phyloP scores from a whole-genome alignment of 2,797 vertebrate genomes.

The Mionectes olivaceus region DNA sequence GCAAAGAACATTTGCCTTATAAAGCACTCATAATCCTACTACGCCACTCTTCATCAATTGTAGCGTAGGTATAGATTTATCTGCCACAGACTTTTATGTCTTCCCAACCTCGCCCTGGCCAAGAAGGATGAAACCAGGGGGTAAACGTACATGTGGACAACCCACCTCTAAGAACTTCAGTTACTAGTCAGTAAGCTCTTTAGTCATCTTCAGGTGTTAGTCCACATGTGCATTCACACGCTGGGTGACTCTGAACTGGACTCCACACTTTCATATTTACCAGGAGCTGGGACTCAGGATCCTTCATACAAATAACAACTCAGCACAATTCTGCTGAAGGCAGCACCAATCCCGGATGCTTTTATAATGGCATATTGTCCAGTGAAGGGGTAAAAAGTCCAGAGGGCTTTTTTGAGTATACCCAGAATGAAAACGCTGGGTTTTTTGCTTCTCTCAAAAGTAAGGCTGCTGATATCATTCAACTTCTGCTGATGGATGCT shows the following conservation, averaged over 20 bases:
- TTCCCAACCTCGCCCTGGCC: not conserved
- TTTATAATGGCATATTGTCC: not conserved
- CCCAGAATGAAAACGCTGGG: not conserved
- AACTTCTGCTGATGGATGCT: not conserved
- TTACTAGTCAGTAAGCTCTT: not conserved
- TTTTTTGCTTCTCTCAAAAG: not conserved
- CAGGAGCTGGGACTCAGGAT: conserved; percentile 4
- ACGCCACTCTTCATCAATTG: not conserved
- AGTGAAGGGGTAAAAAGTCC: not conserved
- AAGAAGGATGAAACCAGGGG: not conserved
- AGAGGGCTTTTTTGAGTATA: not conserved
- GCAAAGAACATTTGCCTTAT: not conserved
- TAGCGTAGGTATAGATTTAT: not conserved
- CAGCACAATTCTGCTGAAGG: conserved; percentile 18
- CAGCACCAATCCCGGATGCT: not conserved
- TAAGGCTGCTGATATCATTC: not conserved
- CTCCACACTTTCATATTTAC: not conserved
- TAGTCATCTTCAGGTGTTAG: not conserved
- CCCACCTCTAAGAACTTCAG: not conserved
- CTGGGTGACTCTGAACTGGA: not conserved
- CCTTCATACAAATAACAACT: not conserved
- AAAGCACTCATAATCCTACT: not conserved
- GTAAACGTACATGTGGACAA: not conserved
- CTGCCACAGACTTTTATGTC: not conserved
- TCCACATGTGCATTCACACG: not conserved